Base-by-base conservation (phyloP, 2,113 vertebrate species). In the Pimephales promelas region DNA sequence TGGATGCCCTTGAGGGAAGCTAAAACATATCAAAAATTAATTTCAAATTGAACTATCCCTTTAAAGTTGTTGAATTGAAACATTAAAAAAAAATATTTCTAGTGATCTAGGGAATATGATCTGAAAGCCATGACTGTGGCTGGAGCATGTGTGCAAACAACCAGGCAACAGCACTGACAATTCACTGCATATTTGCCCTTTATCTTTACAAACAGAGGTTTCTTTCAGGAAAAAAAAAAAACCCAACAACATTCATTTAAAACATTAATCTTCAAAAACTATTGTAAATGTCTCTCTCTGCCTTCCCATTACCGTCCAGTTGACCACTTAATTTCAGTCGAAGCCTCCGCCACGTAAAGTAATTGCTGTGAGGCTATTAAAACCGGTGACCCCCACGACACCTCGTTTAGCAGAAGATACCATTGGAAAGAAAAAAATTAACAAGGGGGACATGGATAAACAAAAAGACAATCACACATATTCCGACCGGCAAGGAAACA, bases 351-450 rank as follows among this genome's bases (percentile, higher is more conserved):
- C 82, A 87, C 78, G 18, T 68, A 64, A 62, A 74, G 75, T 87
- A 89, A 90, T 85, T 74, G 83, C 84, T 88, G 88, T 78, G 81
- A 83, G 83, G 62, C 87, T 87, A 85, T 90, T 90, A 86, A 86
- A 88, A 85, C 66, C 26, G 45, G 72, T 86, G 85, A 91, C 90
- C 89, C 75, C 70, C 14, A 87, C 52, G 85, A 79, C 83, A 86
- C 86, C 85, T 82, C 59, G 74, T 84, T 89, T 81, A 85, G 77
- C 86, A 56, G 82, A 61, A 59, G 61, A 87, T 59, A 61, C 81
- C 81, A 85, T 84, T 77, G 61, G 2, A 13, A 72, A 24, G 24
- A 72, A 73, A 87, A 43, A 62, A 79, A 81, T 81, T 49, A 84
- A 88, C 77, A 20, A 84, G 72, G 62, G 22, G 14, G 59, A 85